Conservation (phyloP, 2,797 vertebrate species). For the Brachymystax lenok region DNA sequence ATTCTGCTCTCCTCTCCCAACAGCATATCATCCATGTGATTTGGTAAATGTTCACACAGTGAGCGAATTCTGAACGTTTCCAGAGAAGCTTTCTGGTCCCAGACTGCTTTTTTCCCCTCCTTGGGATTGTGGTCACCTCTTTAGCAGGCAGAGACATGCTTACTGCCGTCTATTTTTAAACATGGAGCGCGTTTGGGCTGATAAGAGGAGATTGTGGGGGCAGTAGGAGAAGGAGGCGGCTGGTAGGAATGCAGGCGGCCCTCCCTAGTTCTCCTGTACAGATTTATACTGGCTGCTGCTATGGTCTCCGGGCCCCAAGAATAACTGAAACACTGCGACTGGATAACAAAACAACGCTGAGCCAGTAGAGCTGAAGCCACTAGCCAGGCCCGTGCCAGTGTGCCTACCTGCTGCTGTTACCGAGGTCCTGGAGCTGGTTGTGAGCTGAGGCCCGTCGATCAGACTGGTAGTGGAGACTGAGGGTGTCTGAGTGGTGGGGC, state of each 20-base stretch:
- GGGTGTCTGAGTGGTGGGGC: conserved; percentile 83
- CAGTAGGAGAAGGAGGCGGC: conserved; percentile 46
- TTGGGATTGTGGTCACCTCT: conserved; percentile 51
- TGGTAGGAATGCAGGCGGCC: conserved; percentile 69
- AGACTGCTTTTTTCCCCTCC: conserved; percentile 21
- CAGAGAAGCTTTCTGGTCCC: conserved; percentile 46
- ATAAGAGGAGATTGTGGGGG: conserved; percentile 71
- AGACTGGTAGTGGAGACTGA: conserved; percentile 64
- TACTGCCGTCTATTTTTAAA: conserved; percentile 77
- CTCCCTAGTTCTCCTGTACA: conserved; percentile 62
- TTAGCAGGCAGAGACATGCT: conserved; percentile 69
- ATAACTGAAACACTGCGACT: conserved; percentile 24
- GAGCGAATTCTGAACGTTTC: conserved; percentile 27
- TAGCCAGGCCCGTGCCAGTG: background rate
- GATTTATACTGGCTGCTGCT: conserved; percentile 65
- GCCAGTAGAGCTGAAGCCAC: background rate
- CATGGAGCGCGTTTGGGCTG: conserved; percentile 52
- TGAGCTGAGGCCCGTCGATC: conserved; percentile 61
- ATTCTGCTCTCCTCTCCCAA: conserved; percentile 1
- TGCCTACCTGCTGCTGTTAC: conserved; percentile 62
- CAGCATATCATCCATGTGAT: conserved; percentile 24
- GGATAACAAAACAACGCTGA: background rate
- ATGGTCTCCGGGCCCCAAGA: background rate
- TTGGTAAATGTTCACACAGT: conserved; percentile 30
- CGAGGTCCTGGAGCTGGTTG: conserved; percentile 59